Conservation (phyloP, 2,797 vertebrate species). For the Galaxias olidus region DNA sequence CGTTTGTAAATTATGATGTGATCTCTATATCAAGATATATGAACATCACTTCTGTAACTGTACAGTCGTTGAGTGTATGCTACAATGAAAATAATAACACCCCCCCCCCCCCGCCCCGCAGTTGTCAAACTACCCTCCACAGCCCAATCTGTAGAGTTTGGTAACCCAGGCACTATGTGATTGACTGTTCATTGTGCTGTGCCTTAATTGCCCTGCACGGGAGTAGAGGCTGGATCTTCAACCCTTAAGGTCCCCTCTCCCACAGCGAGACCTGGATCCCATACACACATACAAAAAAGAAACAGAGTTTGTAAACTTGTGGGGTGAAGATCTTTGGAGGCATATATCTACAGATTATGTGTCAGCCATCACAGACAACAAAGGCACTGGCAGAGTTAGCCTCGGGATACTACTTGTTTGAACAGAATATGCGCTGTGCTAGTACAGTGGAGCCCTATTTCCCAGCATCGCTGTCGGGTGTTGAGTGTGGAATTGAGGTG, state of each 20-base stretch:
- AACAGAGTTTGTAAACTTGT: conserved; percentile 62
- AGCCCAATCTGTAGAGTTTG: neutral
- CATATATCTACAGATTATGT: conserved; percentile 66
- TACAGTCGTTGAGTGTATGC: too few relatives aligned
- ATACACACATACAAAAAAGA: conserved; percentile 56
- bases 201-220: conserved; percentile 37
- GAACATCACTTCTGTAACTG: too few relatives aligned
- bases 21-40: neutral
- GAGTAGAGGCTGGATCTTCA: conserved; percentile 38
- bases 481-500: conserved; percentile 47
- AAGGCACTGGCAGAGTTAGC: conserved; percentile 54
- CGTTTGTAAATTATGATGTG: neutral
- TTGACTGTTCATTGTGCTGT: conserved; percentile 39
- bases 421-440: conserved; percentile 69
- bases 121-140: neutral
- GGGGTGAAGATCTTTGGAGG: conserved; percentile 51
- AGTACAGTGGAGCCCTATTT: conserved; percentile 51
- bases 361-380: conserved; percentile 71
- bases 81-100: too few relatives aligned
- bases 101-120: neutral
- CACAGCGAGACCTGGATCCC: conserved; percentile 60
- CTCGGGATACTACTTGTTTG: conserved; percentile 71
- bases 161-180: conserved; percentile 13
- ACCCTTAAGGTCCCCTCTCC: conserved; percentile 51
- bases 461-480: conserved; percentile 51